Conservation (phyloP, 1,140 invertebrate species). For the Pectinophora gossypiella region DNA sequence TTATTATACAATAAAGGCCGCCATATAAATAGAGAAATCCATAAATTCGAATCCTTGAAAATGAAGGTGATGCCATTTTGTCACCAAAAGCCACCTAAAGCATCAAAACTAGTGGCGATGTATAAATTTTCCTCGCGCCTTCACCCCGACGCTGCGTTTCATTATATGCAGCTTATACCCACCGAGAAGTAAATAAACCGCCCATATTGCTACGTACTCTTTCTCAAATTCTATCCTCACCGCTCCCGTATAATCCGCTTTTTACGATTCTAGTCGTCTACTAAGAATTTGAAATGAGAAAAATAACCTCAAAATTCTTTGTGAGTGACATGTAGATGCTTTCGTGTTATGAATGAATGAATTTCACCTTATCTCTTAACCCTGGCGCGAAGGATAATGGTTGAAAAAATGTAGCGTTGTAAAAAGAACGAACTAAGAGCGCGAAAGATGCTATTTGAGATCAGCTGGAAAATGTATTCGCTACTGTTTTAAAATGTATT, state of each 20-base stretch:
- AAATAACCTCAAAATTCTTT: slow-evolving; percentile 63
- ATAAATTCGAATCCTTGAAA: no score
- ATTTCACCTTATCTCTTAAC: slow-evolving; percentile 2
- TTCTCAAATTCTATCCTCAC: slow-evolving; percentile 66
- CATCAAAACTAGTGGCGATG: slow-evolving; percentile 23
- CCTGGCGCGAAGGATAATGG: no score
- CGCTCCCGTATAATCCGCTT: slow-evolving; percentile 66
- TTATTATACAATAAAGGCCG: no score
- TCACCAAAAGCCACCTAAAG: no score
- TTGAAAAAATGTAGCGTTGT: no score
- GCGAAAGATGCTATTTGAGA: no score
- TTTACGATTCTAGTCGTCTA: slow-evolving; percentile 68
- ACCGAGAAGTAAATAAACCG: slow-evolving; percentile 56
- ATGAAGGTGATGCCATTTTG: no score
- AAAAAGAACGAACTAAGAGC: no score
- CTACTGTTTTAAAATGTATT: no score
- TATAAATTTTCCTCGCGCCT: slow-evolving; percentile 31
- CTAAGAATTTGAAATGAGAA: slow-evolving; percentile 68
- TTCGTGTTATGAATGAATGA: slow-evolving; percentile 52
- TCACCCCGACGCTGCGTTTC: slow-evolving; percentile 61
- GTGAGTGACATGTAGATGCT: slow-evolving; percentile 44
- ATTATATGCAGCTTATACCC: slow-evolving; percentile 58
- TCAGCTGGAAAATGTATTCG: no score
- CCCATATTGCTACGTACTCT: slow-evolving; percentile 61
- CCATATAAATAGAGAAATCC: no score